Percentiles rank a stretch among this genome's conserved stretches.
These are phyloP conservation scores for Falco punctatus DNA, from an alignment of 2,113 vertebrate genomes.

Conservation along the genomic window DNA sequence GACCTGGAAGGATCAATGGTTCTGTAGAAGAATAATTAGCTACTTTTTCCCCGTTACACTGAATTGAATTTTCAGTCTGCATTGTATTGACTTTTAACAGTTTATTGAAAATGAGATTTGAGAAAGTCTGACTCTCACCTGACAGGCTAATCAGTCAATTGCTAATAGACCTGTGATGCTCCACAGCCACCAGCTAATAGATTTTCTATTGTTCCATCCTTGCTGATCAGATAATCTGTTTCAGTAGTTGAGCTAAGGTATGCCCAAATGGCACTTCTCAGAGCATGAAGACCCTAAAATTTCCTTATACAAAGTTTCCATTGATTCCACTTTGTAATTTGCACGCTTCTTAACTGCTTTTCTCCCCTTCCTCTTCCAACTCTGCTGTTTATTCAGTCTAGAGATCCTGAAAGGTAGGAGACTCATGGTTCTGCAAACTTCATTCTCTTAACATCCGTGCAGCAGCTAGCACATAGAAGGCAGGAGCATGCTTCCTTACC, in stretches of 20 bases:
- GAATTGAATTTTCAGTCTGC: slow-evolving; percentile 73
- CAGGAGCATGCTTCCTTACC: neutral
- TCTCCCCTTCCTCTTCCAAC: neutral
- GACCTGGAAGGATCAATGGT: slow-evolving; percentile 29
- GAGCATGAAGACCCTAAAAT: neutral
- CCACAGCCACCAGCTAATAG: slow-evolving; percentile 39
- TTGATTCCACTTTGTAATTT: neutral
- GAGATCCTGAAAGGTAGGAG: neutral
- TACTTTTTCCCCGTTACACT: slow-evolving; percentile 37
- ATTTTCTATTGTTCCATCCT: slow-evolving; percentile 43
- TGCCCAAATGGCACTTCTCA: neutral
- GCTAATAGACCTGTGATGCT: slow-evolving; percentile 64
- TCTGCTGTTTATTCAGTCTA: neutral
- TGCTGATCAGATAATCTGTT: slow-evolving; percentile 33
- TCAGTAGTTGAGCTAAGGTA: neutral
- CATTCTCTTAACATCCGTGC: neutral
- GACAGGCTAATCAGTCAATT: slow-evolving; percentile 62
- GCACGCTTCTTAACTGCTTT: neutral
- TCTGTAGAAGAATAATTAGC: slow-evolving; percentile 71
- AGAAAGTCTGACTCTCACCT: slow-evolving; percentile 26
- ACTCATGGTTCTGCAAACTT: neutral
- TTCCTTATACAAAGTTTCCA: neutral
- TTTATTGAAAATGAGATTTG: slow-evolving; percentile 70
- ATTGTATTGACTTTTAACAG: slow-evolving; percentile 65
- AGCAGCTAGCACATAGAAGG: neutral